Base-by-base conservation (phyloP, 1,140 invertebrate species). In the Eciton burchellii region DNA sequence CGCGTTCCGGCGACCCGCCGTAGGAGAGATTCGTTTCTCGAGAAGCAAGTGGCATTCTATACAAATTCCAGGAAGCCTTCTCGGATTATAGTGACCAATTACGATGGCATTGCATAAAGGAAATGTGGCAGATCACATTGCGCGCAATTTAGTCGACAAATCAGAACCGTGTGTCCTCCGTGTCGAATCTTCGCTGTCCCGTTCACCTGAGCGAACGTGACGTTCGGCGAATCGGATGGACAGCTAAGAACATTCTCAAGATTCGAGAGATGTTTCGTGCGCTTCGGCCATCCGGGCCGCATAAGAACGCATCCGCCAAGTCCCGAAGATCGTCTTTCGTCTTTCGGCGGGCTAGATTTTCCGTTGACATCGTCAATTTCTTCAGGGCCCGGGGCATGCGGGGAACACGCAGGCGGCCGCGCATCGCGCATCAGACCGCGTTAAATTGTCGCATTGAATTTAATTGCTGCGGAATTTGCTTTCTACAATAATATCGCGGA, bases 61-160 rank as follows among this genome's bases (percentile, higher is more conserved):
- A 84, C 88, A 88, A 84, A 88, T 92, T 92, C 91, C 83, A 85
- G 62, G 91, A 92, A 91, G 49, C 82, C 82, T 84, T 92, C 91
- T 92, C 89, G 87, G 89, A 90, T 91, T 89, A 90, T 89, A 90
- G 63, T 82, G 83, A 83, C 84, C 89, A 87, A 81, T 88, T 63
- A 81, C 71, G 86, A 89, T 89, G 90, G 85, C 88, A 90, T 88
- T 89, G 86, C 54, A 66, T 68, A 82, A 59, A 66, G 81, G 83
- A 83, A 88, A 88, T 83, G 84, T 84, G 85, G 88, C 86, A 85
- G 84, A 87, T 89, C 87, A 89, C 85, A 68, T 85, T 82, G 83
- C 82, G 79, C 84, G 68, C 68, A 84, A 76, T 88, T 57, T 79
- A 79, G 76, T 86, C 85, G 87, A 89, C 63, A 85, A 87, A 87